phyloP scores from a whole-genome alignment of 2,113 vertebrate species.

The Pseudorectes ferrugineus region DNA sequence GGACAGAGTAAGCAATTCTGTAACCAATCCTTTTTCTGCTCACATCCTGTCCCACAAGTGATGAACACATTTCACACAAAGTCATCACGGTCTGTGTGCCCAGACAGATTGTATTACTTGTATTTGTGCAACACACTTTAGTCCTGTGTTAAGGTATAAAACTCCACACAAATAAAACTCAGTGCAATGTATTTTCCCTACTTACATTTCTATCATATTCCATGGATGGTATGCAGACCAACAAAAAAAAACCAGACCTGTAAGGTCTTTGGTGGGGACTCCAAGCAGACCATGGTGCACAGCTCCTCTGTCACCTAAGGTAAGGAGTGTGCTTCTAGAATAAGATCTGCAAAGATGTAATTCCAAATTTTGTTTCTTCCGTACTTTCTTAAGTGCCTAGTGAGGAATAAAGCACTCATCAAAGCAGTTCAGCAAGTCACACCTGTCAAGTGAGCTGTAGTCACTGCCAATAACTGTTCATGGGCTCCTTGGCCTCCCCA shows the following conservation, averaged over 20 bases:
- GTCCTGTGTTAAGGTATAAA: slow-evolving; percentile 8
- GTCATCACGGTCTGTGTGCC: not conserved
- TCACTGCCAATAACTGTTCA: not conserved
- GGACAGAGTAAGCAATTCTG: not conserved
- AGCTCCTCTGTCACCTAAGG: not conserved
- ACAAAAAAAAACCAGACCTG: not conserved
- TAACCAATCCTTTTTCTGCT: not conserved
- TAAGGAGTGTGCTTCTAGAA: not conserved
- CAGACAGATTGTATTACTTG: not conserved
- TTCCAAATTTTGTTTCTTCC: not conserved
- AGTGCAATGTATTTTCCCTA: not conserved
- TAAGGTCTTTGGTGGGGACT: not conserved
- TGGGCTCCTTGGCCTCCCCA: not conserved
- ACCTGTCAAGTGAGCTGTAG: slow-evolving; percentile 27
- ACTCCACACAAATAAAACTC: not conserved
- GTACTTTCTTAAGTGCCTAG: not conserved
- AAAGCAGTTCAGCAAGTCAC: slow-evolving; percentile 22
- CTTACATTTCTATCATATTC: not conserved
- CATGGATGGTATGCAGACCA: not conserved
- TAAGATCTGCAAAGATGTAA: not conserved
- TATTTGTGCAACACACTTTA: slow-evolving; percentile 11
- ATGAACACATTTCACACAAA: not conserved
- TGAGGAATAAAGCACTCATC: not conserved
- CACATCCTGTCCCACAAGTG: not conserved
- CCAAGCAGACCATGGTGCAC: not conserved